Conservation (phyloP, 2,888 invertebrate genomes). For the Caenorhabditis sp. region DNA sequence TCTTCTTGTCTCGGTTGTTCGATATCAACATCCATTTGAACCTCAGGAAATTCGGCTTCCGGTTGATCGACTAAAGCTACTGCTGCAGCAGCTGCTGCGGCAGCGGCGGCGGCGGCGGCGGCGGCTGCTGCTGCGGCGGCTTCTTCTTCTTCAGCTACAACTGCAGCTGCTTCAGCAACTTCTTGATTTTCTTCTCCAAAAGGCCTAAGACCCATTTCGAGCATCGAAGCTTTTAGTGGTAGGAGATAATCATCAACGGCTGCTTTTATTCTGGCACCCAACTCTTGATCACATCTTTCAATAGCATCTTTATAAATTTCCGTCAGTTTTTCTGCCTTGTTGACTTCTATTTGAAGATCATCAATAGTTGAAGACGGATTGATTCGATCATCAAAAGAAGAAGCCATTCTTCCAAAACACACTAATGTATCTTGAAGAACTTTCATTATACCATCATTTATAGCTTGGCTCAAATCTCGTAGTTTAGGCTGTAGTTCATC, state of each 20-base stretch:
- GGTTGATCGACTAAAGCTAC: background rate
- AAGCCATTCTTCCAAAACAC: conserved; percentile 14
- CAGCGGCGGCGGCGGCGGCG: too few species aligned
- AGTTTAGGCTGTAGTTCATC: conserved; percentile 17
- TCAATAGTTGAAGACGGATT: conserved; percentile 17
- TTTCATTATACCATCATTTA: conserved; percentile 2
- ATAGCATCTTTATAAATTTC: conserved; percentile 9
- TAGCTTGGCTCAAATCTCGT: conserved; percentile 4
- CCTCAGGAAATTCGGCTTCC: background rate
- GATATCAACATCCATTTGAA: background rate
- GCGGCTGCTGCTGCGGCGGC: background rate
- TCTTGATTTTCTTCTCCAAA: background rate
- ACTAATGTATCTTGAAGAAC: background rate
- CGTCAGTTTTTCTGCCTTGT: conserved; percentile 14
- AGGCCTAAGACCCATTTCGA: background rate
- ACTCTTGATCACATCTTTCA: background rate
- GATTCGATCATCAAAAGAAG: conserved; percentile 15
- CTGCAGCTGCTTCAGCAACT: background rate
- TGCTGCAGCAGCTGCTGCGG: background rate
- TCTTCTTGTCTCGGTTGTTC: conserved; percentile 3
- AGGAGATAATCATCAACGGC: background rate
- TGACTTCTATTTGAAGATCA: conserved; percentile 17
- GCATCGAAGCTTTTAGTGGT: background rate
- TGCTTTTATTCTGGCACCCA: background rate
- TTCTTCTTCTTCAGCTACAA: background rate